Evolutionary conservation across 2,113 vertebrate genomes (phyloP).

Genomic region (Aviceda subcristata): DNA sequence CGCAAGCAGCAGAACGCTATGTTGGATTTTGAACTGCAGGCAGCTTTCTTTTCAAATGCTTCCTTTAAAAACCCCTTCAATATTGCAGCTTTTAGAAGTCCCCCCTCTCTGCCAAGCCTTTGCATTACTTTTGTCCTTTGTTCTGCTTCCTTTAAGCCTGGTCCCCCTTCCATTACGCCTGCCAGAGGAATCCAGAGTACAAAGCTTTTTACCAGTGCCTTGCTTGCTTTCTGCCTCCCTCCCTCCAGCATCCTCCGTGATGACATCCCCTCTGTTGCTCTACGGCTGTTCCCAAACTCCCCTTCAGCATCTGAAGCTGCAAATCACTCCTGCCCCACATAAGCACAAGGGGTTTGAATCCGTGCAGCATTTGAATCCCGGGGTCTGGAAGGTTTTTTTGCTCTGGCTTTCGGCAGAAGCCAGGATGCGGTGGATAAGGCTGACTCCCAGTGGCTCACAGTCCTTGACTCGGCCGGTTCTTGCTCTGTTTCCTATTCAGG

Average conservation of each 20-base stretch:
- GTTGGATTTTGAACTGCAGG: neutral
- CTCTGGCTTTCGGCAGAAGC: rapidly evolving
- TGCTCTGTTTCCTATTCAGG: neutral
- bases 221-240: neutral
- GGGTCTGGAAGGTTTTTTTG: neutral
- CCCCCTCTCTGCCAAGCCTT: neutral
- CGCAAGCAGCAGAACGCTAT: neutral
- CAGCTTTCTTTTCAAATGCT: neutral
- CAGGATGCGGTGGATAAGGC: neutral
- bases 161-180: neutral
- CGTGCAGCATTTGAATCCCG: rapidly evolving
- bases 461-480: neutral
- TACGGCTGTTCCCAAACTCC: neutral
- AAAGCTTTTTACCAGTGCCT: neutral
- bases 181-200: neutral
- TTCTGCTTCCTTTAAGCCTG: neutral
- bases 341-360: rapidly evolving
- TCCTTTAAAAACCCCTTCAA: neutral
- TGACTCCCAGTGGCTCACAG: neutral
- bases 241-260: neutral
- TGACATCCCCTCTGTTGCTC: neutral
- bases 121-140: neutral
- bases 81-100: neutral
- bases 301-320: neutral
- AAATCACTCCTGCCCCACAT: neutral